Evolutionary conservation across 1,140 invertebrate genomes (phyloP).

Genomic region (Euborellia annulipes): DNA sequence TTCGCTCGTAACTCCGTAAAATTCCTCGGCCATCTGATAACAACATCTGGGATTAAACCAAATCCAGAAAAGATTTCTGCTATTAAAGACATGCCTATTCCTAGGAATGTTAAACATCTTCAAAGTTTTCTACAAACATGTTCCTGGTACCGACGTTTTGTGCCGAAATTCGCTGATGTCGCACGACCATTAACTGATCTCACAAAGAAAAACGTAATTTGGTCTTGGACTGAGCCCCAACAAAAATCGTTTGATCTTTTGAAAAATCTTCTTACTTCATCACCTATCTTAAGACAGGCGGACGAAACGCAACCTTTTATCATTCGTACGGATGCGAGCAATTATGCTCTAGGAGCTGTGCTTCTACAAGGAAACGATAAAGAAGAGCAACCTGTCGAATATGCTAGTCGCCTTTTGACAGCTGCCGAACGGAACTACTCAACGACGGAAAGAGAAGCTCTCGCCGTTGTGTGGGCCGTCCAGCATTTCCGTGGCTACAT

Average conservation of each 20-base stretch:
- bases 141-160: constrained; percentile 17
- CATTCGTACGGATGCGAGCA: constrained; percentile 19
- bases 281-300: constrained; percentile 16
- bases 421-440: constrained; percentile 18
- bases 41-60: constrained; percentile 10
- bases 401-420: constrained; percentile 16
- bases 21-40: constrained; percentile 17
- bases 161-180: constrained; percentile 18
- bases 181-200: constrained; percentile 19
- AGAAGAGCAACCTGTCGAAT: constrained; percentile 20
- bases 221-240: constrained; percentile 11
- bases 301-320: constrained; percentile 20
- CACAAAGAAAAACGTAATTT: constrained; percentile 16
- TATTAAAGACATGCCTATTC: constrained; percentile 18
- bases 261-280: constrained; percentile 11
- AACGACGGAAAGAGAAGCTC: constrained; percentile 25
- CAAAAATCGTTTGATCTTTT: constrained; percentile 8
- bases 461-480: constrained; percentile 27
- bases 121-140: constrained; percentile 18
- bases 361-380: constrained; percentile 17
- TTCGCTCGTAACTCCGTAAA: constrained; percentile 10
- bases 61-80: constrained; percentile 16
- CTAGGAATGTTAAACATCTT: constrained; percentile 18
- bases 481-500: constrained; percentile 32
- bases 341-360: constrained; percentile 15